Evolutionary conservation across 1,140 invertebrate genomes (phyloP).

Genomic region (Drosophila dunni): DNA sequence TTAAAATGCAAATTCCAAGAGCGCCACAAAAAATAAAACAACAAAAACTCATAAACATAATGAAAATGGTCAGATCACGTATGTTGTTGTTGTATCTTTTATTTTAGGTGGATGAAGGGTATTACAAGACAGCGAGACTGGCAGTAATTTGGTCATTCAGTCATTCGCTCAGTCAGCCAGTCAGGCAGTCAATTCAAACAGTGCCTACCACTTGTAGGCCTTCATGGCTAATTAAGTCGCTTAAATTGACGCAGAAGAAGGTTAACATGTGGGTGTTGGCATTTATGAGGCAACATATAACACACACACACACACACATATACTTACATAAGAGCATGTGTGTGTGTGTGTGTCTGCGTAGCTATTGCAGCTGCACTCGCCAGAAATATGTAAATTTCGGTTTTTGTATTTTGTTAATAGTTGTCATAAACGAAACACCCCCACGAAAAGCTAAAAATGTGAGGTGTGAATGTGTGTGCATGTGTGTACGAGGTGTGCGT

Average conservation of each 20-base stretch:
- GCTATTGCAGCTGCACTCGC: conserved; percentile 64
- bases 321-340: background rate
- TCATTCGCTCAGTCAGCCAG: conserved; percentile 14
- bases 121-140: conserved; percentile 11
- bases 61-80: conserved; percentile 11
- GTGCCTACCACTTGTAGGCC: conserved; percentile 59
- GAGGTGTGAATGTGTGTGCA: conserved; percentile 27
- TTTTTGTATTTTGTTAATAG: conserved; percentile 57
- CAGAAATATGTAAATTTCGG: conserved; percentile 63
- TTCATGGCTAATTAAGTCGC: conserved; percentile 79
- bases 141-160: conserved; percentile 24
- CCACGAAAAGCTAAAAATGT: conserved; percentile 61
- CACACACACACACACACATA: conserved; percentile 7
- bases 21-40: background rate
- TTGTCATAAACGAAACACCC: conserved; percentile 60
- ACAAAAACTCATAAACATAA: background rate
- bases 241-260: conserved; percentile 68
- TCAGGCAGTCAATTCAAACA: conserved; percentile 26
- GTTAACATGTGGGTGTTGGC: conserved; percentile 74
- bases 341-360: background rate
- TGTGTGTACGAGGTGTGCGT: conserved; percentile 18
- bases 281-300: conserved; percentile 66
- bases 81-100: background rate
- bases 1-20: conserved; percentile 22
- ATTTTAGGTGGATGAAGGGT: conserved; percentile 14